Conservation (phyloP, 2,888 invertebrate genomes). For the Rotaria magnacalcarata region DNA sequence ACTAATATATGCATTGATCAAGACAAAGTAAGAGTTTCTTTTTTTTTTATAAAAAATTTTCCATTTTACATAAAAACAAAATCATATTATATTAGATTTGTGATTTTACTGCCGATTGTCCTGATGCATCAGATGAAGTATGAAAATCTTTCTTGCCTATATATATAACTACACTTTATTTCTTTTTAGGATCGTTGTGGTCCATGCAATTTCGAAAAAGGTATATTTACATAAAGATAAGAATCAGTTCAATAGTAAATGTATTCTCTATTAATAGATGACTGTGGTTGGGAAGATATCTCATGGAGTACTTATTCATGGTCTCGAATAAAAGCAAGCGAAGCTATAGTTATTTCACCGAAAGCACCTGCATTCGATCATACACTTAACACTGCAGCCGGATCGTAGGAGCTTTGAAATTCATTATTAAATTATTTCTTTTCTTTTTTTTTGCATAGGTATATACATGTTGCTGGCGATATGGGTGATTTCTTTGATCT, state of each 20-base stretch:
- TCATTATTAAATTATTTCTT: neutral
- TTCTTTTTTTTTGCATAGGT: neutral
- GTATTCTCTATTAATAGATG: neutral
- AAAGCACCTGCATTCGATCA: slow-evolving; percentile 44
- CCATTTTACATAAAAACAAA: neutral
- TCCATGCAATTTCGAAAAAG: slow-evolving; percentile 44
- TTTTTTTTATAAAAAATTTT: too few species aligned
- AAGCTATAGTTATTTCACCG: neutral
- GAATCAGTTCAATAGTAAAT: neutral
- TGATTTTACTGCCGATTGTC: slow-evolving; percentile 47
- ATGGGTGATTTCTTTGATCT: slow-evolving; percentile 39
- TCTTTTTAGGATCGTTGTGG: slow-evolving; percentile 34
- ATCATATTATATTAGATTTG: slow-evolving; percentile 39
- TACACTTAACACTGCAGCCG: slow-evolving; percentile 36
- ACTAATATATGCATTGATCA: slow-evolving; percentile 36
- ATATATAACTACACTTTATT: too few species aligned
- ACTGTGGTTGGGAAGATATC: slow-evolving; percentile 24
- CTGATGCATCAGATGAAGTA: slow-evolving; percentile 47
- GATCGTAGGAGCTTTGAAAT: slow-evolving; percentile 38
- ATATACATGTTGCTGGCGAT: slow-evolving; percentile 38
- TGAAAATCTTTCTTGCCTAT: neutral
- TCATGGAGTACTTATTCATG: neutral
- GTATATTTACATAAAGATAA: neutral
- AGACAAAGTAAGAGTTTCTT: slow-evolving; percentile 2
- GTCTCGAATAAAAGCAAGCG: neutral